A percentile compares a stretch with the other conserved stretches of the same genome.
Evolutionary conservation across 2,797 vertebrate species (phyloP).

Genomic region (Diglossa cyanea): DNA sequence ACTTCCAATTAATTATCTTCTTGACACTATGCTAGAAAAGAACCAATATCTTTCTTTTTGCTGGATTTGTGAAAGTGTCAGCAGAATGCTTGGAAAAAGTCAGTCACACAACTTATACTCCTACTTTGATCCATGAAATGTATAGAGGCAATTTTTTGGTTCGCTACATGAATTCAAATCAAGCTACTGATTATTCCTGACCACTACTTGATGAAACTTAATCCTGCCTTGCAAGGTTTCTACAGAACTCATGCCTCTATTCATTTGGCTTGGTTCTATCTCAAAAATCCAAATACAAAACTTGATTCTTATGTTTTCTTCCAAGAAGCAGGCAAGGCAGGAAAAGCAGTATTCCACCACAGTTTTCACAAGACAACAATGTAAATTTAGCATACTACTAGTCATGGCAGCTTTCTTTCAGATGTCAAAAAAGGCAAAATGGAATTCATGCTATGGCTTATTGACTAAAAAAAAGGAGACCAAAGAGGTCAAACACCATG

Average conservation of each 20-base stretch:
- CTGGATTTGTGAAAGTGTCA: background rate
- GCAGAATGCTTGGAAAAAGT: background rate
- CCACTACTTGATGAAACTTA: background rate
- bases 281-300: background rate
- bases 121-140: background rate
- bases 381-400: background rate
- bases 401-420: background rate
- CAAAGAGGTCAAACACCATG: background rate
- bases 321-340: background rate
- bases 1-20: constrained; percentile 4
- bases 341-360: background rate
- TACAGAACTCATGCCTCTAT: background rate
- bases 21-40: background rate
- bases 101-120: background rate
- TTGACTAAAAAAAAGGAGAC: background rate
- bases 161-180: background rate
- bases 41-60: background rate
- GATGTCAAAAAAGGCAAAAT: background rate
- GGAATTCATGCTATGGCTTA: background rate
- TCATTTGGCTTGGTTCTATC: background rate
- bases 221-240: background rate
- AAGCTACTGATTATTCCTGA: background rate
- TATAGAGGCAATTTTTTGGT: background rate
- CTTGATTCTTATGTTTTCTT: background rate
- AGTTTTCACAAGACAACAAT: background rate